Conservation (phyloP, 2,113 vertebrate species). For the Chlorodrepanis virens region DNA sequence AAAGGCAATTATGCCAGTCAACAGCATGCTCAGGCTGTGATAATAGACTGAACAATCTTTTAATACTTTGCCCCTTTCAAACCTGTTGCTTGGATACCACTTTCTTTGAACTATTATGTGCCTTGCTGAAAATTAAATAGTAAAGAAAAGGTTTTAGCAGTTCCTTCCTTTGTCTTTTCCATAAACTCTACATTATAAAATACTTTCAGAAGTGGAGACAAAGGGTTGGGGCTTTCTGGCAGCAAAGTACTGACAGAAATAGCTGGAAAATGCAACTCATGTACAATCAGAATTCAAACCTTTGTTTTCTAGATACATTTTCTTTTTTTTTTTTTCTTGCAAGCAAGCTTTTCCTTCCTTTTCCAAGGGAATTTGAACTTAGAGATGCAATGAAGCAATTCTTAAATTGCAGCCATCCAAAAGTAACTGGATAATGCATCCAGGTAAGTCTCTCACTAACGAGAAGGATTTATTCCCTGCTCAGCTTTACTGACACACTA, state of each 20-base stretch:
- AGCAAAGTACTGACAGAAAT: background rate
- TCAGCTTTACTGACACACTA: background rate
- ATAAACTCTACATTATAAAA: background rate
- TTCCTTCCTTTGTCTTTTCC: constrained; percentile 21
- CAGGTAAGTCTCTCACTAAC: background rate
- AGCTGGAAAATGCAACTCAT: background rate
- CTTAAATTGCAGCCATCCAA: background rate
- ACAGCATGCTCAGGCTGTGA: constrained; percentile 44
- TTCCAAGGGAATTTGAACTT: background rate
- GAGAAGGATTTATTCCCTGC: background rate
- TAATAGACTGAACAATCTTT: constrained; percentile 49
- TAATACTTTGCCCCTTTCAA: constrained; percentile 44
- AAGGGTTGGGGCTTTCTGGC: background rate
- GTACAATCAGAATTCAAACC: background rate
- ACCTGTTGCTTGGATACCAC: constrained; percentile 69
- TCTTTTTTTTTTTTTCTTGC: background rate
- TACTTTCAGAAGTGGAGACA: background rate
- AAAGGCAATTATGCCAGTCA: constrained; percentile 40
- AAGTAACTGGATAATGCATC: background rate
- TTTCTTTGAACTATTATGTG: constrained; percentile 41
- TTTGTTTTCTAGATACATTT: background rate
- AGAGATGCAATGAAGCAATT: background rate
- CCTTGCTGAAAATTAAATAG: constrained; percentile 28
- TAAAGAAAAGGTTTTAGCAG: constrained; percentile 15
- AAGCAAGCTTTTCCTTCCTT: background rate